Base-by-base conservation (phyloP, 2,888 invertebrate species). In the Lepidocyrtoides sp. region DNA sequence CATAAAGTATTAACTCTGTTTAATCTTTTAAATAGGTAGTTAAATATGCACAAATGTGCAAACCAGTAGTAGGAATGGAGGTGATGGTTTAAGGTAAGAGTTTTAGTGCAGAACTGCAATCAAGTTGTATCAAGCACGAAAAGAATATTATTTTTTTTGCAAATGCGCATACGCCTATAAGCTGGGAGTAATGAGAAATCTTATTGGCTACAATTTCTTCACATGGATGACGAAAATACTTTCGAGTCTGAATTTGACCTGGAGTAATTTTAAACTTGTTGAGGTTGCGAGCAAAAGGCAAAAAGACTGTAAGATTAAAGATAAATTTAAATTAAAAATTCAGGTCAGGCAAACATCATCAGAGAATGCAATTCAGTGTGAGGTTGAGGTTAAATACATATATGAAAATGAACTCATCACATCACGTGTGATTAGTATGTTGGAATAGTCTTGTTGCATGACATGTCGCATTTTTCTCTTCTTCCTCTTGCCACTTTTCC, bases 341-440 rank as follows among this genome's bases (percentile, higher is more conserved):
- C 32, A 32, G 66, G 66, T 66, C 66, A 66, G 14, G n/a, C 10
- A 36, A 66, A n/a, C 12, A 66, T 29, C 54, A 54, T 54, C 1
- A 17, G 17, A 23, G 57, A 63, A 63, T 32, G 36, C 17, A 69
- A 8, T 41, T 3, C 20, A 69, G 20, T 36, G 41, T 23, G 20
- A 1, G 26, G 29, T 14, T 8, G n/a, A 26, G 20, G 32, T 29
- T 32, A 17, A 20, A 36, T 17, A n/a, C 3, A 36, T 36, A 36
- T 36, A 66, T 66, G 32, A 29, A 14, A 82, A 60, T 82, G 57
- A 57, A 29, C 14, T 14, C 20, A 26, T 75, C 57, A 77, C 77
- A 48, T 81, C 60, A 60, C 60, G 81, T 81, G 81, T 81, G 3
- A 57, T 57, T 82, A 41, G 36, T 32, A 60, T 82, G 81, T 41